Conservation (phyloP, 2,888 invertebrate genomes). For the Caenorhabditis parvicauda region DNA sequence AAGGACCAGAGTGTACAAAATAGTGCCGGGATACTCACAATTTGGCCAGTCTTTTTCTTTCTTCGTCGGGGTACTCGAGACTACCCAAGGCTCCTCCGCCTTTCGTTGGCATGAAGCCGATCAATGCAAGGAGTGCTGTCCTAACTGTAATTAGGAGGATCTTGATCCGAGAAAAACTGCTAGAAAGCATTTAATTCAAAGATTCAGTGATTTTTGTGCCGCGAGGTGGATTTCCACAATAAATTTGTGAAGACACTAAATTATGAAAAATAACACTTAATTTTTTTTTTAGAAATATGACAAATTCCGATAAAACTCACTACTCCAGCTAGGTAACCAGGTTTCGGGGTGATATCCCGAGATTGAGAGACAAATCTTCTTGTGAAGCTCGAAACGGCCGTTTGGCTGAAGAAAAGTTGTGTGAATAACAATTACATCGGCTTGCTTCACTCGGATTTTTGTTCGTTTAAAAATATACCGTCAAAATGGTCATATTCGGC, state of each 20-base stretch:
- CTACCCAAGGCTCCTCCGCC: slow-evolving; percentile 87
- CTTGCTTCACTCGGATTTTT: slow-evolving; percentile 14
- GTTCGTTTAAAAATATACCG: slow-evolving; percentile 68
- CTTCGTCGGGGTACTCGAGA: slow-evolving; percentile 81
- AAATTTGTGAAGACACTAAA: too few relatives aligned
- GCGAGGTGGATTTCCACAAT: too few relatives aligned
- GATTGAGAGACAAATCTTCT: slow-evolving; percentile 91
- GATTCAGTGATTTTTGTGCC: too few relatives aligned
- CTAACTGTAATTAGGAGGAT: slow-evolving; percentile 68
- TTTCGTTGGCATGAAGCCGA: slow-evolving; percentile 89
- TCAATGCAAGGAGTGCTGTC: slow-evolving; percentile 84
- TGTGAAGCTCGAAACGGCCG: slow-evolving; percentile 86
- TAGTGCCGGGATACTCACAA: slow-evolving; percentile 67
- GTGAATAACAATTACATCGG: not conserved
- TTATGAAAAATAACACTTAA: not conserved
- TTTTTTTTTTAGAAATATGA: too few relatives aligned
- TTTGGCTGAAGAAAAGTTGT: slow-evolving; percentile 72
- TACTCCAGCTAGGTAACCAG: slow-evolving; percentile 96
- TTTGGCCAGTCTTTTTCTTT: slow-evolving; percentile 77
- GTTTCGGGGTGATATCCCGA: slow-evolving; percentile 95
- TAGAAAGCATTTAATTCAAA: too few relatives aligned
- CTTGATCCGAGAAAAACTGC: not conserved
- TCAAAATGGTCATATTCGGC: slow-evolving; percentile 86
- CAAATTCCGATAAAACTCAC: slow-evolving; percentile 64
- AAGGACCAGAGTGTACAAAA: not conserved